Conservation (phyloP, 2,113 vertebrate species). For the Romanogobio albipinnatus region DNA sequence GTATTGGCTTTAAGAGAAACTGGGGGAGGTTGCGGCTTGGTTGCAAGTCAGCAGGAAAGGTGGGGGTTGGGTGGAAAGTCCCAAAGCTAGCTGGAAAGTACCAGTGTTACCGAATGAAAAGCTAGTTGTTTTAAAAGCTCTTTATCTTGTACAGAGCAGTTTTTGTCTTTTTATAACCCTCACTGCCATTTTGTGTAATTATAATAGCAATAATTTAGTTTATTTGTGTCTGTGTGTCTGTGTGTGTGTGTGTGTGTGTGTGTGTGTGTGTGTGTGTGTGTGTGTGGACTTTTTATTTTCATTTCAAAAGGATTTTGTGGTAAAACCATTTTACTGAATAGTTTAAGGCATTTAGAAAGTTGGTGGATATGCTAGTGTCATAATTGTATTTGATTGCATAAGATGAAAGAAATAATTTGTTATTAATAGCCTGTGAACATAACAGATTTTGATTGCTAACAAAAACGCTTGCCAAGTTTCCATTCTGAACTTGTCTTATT, state of each 20-base stretch:
- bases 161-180: neutral
- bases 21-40: too few species aligned
- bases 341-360: neutral
- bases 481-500: neutral
- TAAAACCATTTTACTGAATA: neutral
- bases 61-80: conserved; percentile 46
- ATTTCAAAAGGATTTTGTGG: neutral
- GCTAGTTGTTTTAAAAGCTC: neutral
- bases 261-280: too few species aligned
- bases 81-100: conserved; percentile 29
- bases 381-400: neutral
- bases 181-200: neutral
- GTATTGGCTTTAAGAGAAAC: too few species aligned
- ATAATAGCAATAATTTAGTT: neutral
- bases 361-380: neutral
- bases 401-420: neutral
- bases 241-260: too few species aligned
- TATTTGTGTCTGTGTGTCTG: neutral
- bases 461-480: neutral
- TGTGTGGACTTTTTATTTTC: neutral
- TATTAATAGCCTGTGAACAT: neutral
- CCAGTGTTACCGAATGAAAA: neutral
- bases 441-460: neutral
- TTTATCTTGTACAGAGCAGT: neutral
- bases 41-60: neutral